Base-by-base conservation (phyloP, 1,140 invertebrate genomes). In the Drosophila pruinosa region DNA sequence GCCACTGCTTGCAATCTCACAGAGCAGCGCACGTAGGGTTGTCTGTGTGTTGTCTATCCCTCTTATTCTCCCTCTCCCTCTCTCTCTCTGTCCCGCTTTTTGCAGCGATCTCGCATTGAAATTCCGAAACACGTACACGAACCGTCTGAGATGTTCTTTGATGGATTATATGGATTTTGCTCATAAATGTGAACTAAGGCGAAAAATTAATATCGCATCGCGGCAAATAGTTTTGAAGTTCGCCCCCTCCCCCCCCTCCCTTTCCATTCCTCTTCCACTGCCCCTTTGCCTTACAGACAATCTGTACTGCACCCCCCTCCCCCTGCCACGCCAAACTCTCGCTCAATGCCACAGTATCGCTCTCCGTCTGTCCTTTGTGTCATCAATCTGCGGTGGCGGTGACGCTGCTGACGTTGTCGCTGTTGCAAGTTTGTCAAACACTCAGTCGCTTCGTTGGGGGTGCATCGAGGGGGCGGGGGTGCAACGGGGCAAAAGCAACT, bases 81-180 rank as follows among this genome's bases (percentile, higher is more conserved):
- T 47, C 10, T 24, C 26, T 52, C 47, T 52, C 3, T 39, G 19
- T 26, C 7, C 14, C 41, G 38, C 14, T 38, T 24, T 56, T 52
- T 48, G 58, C 53, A 22, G 62, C 52, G 63, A 89, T 89, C 86
- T 72, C 59, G 22, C 57, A 88, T 86, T 89, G 65, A 75, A 79
- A 89, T 89, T 90, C 86, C 62, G 39, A 48, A 75, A 82, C 86
- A 89, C 86, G 86, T 86, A 79, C 72, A 36, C 45, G 52, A 34
- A 52, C 59, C 72, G 82, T 89, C 81, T 90, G 86, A 89, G 86
- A 82, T 80, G 65, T 88, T 83, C 57, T 80, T 75, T 89, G 86
- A 90, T 89, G 88, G 88, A 89, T 89, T 89, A 89, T 90, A 80
- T 88, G 78, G 78, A 89, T 83, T 90, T 89, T 83, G 88, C 72